Conservation (phyloP, 1,140 invertebrate genomes). For the Nasonia giraulti region DNA sequence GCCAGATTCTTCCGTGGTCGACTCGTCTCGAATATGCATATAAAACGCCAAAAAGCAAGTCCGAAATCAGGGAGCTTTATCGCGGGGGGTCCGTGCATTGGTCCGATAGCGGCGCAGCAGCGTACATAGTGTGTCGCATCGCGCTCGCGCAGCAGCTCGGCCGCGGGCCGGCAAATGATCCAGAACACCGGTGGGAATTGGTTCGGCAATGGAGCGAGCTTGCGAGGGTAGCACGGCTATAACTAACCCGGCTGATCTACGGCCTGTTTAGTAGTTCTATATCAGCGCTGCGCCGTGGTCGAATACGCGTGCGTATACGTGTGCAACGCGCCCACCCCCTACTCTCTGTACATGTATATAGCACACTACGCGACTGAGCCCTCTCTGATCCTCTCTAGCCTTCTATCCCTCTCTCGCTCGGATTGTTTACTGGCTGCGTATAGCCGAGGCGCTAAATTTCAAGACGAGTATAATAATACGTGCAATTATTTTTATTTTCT, state of each 20-base stretch:
- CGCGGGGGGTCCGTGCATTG: conserved; percentile 19
- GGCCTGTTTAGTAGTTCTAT: conserved; percentile 75
- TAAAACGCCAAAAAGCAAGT: neutral
- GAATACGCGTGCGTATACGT: conserved; percentile 61
- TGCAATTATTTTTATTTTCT: neutral
- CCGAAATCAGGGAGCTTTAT: neutral
- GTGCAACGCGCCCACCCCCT: conserved; percentile 57
- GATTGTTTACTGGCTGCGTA: conserved; percentile 23
- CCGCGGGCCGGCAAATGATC: conserved; percentile 74
- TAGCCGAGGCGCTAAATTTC: neutral
- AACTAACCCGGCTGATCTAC: conserved; percentile 73
- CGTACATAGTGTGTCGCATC: conserved; percentile 56
- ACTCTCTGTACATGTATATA: conserved; percentile 14
- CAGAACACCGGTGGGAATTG: conserved; percentile 74
- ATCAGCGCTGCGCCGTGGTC: conserved; percentile 67
- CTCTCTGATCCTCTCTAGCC: conserved; percentile 55
- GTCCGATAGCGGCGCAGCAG: conserved; percentile 53
- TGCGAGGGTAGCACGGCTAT: conserved; percentile 57
- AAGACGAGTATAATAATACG: conserved; percentile 13
- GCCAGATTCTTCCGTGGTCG: no score
- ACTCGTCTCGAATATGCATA: neutral
- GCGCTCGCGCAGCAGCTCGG: conserved; percentile 62
- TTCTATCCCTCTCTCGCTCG: conserved; percentile 25
- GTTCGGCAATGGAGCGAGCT: conserved; percentile 57
- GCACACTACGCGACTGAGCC: conserved; percentile 31